These are phyloP conservation scores for Drosophila sucinea DNA, from an alignment of 1,140 invertebrate species.

Conservation along the genomic window DNA sequence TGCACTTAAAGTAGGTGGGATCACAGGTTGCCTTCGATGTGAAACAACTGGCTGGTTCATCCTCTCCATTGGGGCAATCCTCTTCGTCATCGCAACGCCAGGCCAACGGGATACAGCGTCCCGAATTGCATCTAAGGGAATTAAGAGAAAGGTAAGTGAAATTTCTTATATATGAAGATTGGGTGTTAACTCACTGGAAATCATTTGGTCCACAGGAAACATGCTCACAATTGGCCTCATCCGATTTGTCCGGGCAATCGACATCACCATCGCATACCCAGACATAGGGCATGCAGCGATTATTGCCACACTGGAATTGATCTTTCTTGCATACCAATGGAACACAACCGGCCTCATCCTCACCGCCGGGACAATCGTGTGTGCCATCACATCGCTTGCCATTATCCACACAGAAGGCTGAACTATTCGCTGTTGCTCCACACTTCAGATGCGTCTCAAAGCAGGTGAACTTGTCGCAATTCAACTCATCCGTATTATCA, in stretches of 20 bases:
- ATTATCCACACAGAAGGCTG: constrained; percentile 76
- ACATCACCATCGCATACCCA: constrained; percentile 91
- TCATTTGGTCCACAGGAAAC: constrained; percentile 85
- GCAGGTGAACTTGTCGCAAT: constrained; percentile 85
- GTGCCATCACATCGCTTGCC: constrained; percentile 84
- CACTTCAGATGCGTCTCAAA: constrained; percentile 79
- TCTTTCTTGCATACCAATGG: constrained; percentile 84
- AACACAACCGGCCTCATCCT: constrained; percentile 86
- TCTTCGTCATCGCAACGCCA: constrained; percentile 92
- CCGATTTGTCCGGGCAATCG: constrained; percentile 89
- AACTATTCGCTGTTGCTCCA: constrained; percentile 57
- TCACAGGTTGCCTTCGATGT: constrained; percentile 86
- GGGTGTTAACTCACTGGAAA: constrained; percentile 83
- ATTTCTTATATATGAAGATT: background rate
- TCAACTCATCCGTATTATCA: constrained; percentile 86
- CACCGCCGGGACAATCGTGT: constrained; percentile 88
- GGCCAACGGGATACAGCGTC: constrained; percentile 90
- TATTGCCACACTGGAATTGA: constrained; percentile 89
- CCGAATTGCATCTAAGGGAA: constrained; percentile 84
- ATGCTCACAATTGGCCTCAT: constrained; percentile 86
- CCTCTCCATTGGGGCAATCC: constrained; percentile 89
- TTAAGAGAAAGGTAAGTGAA: background rate
- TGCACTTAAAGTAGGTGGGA: constrained; percentile 90
- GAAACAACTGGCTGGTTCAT: constrained; percentile 86
- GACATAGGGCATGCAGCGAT: constrained; percentile 89